These are phyloP conservation scores for Diacarnus erythraeanus DNA, from an alignment of 37 sponge, comb jelly and placozoan species.

Conservation along the genomic window DNA sequence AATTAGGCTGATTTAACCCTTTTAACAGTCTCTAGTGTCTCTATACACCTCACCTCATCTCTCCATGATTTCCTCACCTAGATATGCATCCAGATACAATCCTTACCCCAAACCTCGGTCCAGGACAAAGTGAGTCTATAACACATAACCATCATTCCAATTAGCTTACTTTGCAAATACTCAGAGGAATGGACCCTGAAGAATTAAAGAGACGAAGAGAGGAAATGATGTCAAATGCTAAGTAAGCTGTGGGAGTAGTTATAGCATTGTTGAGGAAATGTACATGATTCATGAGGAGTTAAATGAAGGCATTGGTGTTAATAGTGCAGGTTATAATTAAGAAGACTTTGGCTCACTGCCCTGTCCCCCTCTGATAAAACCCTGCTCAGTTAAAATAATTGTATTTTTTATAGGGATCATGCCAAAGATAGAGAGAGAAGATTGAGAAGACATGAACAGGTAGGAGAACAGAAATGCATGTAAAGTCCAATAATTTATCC, in stretches of 20 bases:
- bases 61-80: not conserved
- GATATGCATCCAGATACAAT: slow-evolving; percentile 1
- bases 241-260: too few species aligned
- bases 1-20: too few species aligned
- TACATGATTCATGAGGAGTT: too few species aligned
- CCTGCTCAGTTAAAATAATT: not conserved
- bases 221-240: slow-evolving; percentile 80
- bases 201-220: slow-evolving; percentile 66
- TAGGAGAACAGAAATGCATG: not conserved
- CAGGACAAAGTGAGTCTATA: slow-evolving; percentile 1
- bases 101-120: slow-evolving; percentile 15
- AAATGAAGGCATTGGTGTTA: not conserved
- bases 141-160: not conserved
- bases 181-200: slow-evolving; percentile 32
- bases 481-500: not conserved
- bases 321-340: too few species aligned
- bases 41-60: too few species aligned
- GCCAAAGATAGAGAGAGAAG: slow-evolving; percentile 59
- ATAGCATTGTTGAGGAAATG: too few species aligned
- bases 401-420: slow-evolving; percentile 27
- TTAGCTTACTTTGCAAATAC: too few species aligned
- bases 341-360: too few species aligned
- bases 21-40: too few species aligned
- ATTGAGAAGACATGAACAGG: slow-evolving; percentile 33
- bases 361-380: too few species aligned